Conservation (phyloP, 2,797 vertebrate species). For the Zalophus californianus region DNA sequence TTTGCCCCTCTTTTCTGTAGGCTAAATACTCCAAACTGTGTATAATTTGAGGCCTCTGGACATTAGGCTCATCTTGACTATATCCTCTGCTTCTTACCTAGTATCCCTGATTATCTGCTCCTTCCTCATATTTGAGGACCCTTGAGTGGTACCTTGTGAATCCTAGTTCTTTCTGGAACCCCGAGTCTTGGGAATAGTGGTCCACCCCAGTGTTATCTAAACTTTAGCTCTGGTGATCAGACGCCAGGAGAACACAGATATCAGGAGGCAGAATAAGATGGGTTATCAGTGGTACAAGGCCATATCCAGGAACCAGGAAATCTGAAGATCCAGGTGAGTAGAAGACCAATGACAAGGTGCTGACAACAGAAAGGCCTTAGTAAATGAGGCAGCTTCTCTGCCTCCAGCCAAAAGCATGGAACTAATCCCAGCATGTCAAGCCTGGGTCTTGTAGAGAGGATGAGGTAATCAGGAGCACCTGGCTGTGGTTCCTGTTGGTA, state of each 20-base stretch:
- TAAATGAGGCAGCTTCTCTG: constrained; percentile 74
- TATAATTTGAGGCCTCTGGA: not conserved
- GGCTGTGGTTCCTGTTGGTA: constrained; percentile 63
- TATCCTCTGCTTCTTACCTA: not conserved
- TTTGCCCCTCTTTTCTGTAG: not conserved
- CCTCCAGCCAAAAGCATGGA: constrained; percentile 75
- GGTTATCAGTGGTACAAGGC: not conserved
- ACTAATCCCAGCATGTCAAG: constrained; percentile 74
- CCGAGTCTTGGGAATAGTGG: not conserved
- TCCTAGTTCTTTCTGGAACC: constrained; percentile 41
- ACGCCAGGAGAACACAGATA: not conserved
- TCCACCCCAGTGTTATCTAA: not conserved
- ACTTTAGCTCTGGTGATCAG: not conserved
- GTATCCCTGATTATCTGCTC: not conserved
- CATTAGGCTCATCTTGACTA: not conserved
- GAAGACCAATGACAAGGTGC: constrained; percentile 61
- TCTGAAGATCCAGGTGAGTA: constrained; percentile 23
- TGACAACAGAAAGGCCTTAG: constrained; percentile 70
- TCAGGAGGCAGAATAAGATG: not conserved
- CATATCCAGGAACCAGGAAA: constrained; percentile 24
- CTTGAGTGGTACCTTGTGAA: not conserved
- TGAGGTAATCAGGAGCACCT: constrained; percentile 74
- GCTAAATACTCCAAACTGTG: not conserved
- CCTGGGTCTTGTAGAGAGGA: constrained; percentile 61
- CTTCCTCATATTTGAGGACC: not conserved